These are phyloP conservation scores for Pollicipes pollicipes DNA, from an alignment of 1,140 invertebrate species.

Conservation along the genomic window DNA sequence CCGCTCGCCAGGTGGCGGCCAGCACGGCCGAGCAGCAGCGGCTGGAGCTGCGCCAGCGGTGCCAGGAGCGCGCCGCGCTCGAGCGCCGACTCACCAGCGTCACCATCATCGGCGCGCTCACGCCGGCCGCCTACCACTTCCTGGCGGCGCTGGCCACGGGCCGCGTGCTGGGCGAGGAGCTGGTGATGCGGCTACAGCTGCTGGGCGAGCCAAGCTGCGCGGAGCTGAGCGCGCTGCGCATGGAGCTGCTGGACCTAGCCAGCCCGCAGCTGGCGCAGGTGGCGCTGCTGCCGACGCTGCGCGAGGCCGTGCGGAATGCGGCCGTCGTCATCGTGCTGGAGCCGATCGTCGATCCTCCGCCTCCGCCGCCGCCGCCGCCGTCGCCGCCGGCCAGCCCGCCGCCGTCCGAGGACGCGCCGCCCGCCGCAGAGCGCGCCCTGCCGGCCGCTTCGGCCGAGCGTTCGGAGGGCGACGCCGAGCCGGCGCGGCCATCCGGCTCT, in stretches of 20 bases:
- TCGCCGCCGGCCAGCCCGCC: neutral
- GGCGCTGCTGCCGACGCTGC: neutral
- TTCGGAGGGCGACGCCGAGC: no score
- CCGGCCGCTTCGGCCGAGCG: no score
- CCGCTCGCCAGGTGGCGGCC: neutral
- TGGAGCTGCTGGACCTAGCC: neutral
- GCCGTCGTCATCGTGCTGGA: neutral
- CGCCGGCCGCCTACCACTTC: neutral
- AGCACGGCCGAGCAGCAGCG: neutral
- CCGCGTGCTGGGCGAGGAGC: neutral
- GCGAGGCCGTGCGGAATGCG: neutral
- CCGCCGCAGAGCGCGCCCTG: neutral
- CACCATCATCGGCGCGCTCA: neutral
- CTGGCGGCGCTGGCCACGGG: neutral
- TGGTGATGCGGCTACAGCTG: neutral
- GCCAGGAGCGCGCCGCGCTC: neutral
- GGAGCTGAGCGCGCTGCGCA: neutral
- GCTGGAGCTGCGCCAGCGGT: neutral
- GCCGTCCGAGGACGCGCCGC: neutral
- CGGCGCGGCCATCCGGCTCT: no score
- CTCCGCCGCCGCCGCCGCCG: no score
- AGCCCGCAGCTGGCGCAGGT: neutral
- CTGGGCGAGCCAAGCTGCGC: neutral
- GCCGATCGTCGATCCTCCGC: neutral
- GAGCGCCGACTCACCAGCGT: neutral